These are phyloP conservation scores for Digitonthophagus gazella DNA, from an alignment of 2,888 invertebrate species.

Conservation along the genomic window DNA sequence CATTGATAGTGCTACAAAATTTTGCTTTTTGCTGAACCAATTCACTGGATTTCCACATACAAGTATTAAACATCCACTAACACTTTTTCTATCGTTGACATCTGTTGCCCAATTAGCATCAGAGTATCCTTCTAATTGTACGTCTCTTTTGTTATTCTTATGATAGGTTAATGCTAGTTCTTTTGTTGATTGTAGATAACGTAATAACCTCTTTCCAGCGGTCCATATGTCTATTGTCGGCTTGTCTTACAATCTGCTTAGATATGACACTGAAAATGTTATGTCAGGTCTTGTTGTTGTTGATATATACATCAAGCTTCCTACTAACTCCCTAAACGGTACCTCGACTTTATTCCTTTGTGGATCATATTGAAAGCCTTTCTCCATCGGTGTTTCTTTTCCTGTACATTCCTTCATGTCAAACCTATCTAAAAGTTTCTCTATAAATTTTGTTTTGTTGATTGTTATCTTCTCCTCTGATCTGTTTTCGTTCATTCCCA, in stretches of 20 bases:
- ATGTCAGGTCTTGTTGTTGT: not conserved
- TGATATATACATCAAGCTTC: not conserved
- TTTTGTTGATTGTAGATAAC: not conserved
- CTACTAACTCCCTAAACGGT: not conserved
- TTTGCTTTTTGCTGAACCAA: slow-evolving; percentile 10
- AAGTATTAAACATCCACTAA: not conserved
- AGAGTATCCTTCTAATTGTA: not conserved
- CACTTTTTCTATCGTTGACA: not conserved
- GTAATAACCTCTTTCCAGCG: not conserved
- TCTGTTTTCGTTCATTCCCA: not conserved
- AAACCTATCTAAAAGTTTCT: not conserved
- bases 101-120: not conserved
- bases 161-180: not conserved
- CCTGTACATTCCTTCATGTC: not conserved
- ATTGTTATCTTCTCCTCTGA: not conserved
- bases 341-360: not conserved
- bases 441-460: not conserved
- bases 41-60: slow-evolving; percentile 1
- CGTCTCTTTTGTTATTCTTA: not conserved
- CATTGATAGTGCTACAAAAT: not conserved
- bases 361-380: not conserved
- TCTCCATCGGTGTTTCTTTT: not conserved
- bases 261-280: not conserved
- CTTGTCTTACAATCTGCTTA: not conserved
- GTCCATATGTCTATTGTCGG: not conserved